These are phyloP conservation scores for Nebria ingens DNA, from an alignment of 1,140 invertebrate species.

Conservation along the genomic window DNA sequence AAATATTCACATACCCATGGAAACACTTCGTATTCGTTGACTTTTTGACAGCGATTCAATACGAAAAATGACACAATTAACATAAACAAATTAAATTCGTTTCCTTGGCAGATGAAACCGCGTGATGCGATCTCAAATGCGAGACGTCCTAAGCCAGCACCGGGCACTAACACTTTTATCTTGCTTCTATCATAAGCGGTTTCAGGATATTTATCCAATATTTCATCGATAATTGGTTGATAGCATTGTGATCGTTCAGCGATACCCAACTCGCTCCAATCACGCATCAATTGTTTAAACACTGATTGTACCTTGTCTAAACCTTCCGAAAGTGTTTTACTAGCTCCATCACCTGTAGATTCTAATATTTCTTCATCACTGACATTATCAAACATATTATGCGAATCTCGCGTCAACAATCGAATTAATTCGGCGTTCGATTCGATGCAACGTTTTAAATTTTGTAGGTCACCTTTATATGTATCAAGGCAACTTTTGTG, in stretches of 20 bases:
- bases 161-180: slow-evolving; percentile 82
- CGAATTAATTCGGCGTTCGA: slow-evolving; percentile 77
- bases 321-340: slow-evolving; percentile 37
- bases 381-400: slow-evolving; percentile 75
- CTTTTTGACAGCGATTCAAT: slow-evolving; percentile 67
- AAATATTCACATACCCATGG: no score
- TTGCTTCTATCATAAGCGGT: slow-evolving; percentile 39
- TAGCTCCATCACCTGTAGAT: slow-evolving; percentile 29
- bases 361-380: slow-evolving; percentile 24
- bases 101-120: slow-evolving; percentile 90
- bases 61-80: slow-evolving; percentile 93
- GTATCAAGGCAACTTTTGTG: slow-evolving; percentile 67
- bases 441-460: slow-evolving; percentile 68
- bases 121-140: slow-evolving; percentile 84
- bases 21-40: slow-evolving; percentile 57
- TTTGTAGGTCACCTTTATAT: slow-evolving; percentile 65
- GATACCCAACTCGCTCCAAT: slow-evolving; percentile 83
- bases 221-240: slow-evolving; percentile 79
- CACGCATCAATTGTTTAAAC: slow-evolving; percentile 88
- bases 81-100: slow-evolving; percentile 98
- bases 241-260: slow-evolving; percentile 82
- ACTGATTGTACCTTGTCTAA: slow-evolving; percentile 85
- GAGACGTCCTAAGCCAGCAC: slow-evolving; percentile 85
- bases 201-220: slow-evolving; percentile 61
- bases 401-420: slow-evolving; percentile 70